These are phyloP conservation scores for Latrodectus hesperus DNA, from an alignment of 2,888 invertebrate genomes.

Conservation along the genomic window DNA sequence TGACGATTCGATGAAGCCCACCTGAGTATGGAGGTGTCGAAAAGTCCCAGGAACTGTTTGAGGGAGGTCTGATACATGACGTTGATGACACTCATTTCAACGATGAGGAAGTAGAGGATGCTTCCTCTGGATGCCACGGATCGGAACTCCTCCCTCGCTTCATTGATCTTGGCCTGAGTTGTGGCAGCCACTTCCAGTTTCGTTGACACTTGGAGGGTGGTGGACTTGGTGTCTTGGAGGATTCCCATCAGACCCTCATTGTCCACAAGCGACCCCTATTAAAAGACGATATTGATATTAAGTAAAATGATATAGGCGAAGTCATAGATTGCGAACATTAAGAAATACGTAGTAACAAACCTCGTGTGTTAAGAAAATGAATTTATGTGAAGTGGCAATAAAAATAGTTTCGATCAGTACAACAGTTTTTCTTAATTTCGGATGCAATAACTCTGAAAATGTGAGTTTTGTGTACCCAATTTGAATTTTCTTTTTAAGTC, in stretches of 20 bases:
- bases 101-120: slow-evolving; percentile 94
- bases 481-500: too few relatives aligned
- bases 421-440: too few relatives aligned
- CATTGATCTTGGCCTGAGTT: slow-evolving; percentile 94
- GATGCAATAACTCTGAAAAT: too few relatives aligned
- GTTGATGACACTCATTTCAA: slow-evolving; percentile 97
- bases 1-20: background rate
- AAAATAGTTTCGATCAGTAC: too few relatives aligned
- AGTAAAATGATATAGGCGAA: too few relatives aligned
- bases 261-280: slow-evolving; percentile 91
- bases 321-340: too few relatives aligned
- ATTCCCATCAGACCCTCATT: slow-evolving; percentile 95
- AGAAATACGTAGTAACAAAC: too few relatives aligned
- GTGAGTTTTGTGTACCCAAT: too few relatives aligned
- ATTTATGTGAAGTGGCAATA: too few relatives aligned
- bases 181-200: slow-evolving; percentile 93
- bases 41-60: slow-evolving; percentile 93
- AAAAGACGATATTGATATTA: background rate
- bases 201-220: slow-evolving; percentile 95
- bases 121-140: slow-evolving; percentile 96
- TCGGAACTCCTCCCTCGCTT: slow-evolving; percentile 94
- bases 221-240: slow-evolving; percentile 88
- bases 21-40: slow-evolving; percentile 87
- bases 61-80: slow-evolving; percentile 97
- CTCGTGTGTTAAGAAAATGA: too few relatives aligned